Evolutionary conservation across 2,888 invertebrate species (phyloP), one percentile per base, ranked within the genome.

Genomic region (Trichogramma dendrolimi): DNA sequence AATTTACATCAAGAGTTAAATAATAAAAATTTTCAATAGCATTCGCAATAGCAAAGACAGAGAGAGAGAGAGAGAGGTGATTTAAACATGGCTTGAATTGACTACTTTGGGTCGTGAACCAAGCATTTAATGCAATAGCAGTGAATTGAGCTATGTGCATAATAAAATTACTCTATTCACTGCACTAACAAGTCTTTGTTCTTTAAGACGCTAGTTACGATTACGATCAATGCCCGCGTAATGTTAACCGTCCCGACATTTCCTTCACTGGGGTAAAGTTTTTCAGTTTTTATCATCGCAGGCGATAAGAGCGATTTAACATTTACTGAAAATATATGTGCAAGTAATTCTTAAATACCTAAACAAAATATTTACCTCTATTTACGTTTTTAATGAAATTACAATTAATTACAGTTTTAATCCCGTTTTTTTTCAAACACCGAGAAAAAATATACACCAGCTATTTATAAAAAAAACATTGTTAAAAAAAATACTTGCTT

Each of bases 171-270:
- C 43, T 44, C 43, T 60, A 60, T 46, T 47, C 50, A 42, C 8
- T 41, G 47, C 39, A 55, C 42, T 48, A 63, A 57, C 56, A 53
- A 46, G 54, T 60, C 60, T 63, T 63, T 63, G 62, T 63, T 63
- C 62, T 60, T 57, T 56, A 60, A 63, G 56, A 57, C 42, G 53
- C 11, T 60, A 56, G 50, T 60, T 56, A 62, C 2, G 27, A 27
- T 62, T 62, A 56, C 49, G 48, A 59, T 62, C 59, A 62, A 62
- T 62, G 55, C 59, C 8, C 57, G 48, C 27, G 46, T n/a, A 47
- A 51, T 46, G 38, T 44, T 6, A 42, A 42, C 4, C 11, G 43
- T 27, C 27, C 40, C 53, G 58, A 46, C 41, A 52, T 52, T 44
- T 52, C 14, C 38, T 50, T 43, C 46, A 38, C 4, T 48, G 48